These are phyloP conservation scores for Eueremaeus valkanovi DNA, from an alignment of 2,888 invertebrate genomes.

Conservation along the genomic window DNA sequence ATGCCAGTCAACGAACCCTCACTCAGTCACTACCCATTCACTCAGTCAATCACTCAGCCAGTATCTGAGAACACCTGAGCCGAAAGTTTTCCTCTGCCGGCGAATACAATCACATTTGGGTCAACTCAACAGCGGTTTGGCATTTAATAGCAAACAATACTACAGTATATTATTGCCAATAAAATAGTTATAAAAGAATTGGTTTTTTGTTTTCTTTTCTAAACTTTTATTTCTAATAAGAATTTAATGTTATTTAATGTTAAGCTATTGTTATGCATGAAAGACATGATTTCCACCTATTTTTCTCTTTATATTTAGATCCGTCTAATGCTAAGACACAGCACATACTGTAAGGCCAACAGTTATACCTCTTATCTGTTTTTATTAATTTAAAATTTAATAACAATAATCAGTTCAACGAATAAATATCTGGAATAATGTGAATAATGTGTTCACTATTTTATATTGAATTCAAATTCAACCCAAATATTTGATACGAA, in stretches of 20 bases:
- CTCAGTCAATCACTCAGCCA: too few species aligned
- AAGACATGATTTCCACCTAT: conserved; percentile 28
- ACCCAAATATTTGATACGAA: neutral
- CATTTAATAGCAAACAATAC: neutral
- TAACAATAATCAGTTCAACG: conserved; percentile 12
- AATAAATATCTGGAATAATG: conserved; percentile 6
- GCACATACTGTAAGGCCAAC: too few species aligned
- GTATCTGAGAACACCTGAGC: too few species aligned
- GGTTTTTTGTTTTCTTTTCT: neutral
- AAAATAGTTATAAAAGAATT: neutral
- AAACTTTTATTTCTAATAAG: neutral
- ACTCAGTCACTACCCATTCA: neutral
- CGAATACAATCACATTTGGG: conserved; percentile 31
- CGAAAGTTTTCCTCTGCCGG: neutral
- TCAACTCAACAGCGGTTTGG: neutral
- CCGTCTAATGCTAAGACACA: neutral
- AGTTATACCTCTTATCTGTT: too few species aligned
- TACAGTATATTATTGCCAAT: conserved; percentile 6
- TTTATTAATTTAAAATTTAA: neutral
- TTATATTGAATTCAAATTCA: conserved; percentile 3
- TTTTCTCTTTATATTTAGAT: conserved; percentile 17
- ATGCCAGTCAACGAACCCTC: neutral
- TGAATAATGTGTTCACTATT: neutral
- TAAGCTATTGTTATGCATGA: conserved; percentile 27
- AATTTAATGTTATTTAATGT: neutral